Percentiles rank a stretch among this genome's conserved stretches.
Conservation (phyloP, 2,113 vertebrate genomes). For the Callipepla californica region DNA sequence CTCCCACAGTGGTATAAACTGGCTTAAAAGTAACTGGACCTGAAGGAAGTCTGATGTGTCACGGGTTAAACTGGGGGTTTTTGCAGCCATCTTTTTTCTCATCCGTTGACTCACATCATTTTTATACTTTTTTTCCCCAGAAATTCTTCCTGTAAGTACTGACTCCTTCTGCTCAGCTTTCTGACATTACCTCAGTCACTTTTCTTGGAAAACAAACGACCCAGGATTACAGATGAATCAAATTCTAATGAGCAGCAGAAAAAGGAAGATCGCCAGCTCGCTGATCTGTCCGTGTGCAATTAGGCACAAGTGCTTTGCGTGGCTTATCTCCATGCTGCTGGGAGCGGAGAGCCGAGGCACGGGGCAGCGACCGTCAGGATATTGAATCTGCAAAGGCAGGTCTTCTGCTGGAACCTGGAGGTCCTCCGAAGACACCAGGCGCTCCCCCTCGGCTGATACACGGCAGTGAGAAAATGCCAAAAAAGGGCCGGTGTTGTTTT, state of each 20-base stretch:
- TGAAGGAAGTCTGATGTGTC: neutral
- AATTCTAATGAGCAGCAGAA: neutral
- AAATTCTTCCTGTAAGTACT: neutral
- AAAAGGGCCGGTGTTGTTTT: constrained; percentile 14
- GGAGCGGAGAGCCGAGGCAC: neutral
- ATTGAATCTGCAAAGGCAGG: neutral
- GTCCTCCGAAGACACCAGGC: neutral
- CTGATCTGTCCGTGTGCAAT: neutral
- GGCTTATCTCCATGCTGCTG: neutral
- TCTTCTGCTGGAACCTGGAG: accelerated
- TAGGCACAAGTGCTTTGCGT: neutral
- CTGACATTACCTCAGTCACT: neutral
- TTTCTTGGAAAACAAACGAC: neutral
- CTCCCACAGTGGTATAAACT: neutral
- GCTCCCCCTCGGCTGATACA: neutral
- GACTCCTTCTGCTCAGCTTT: neutral
- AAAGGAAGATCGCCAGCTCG: neutral
- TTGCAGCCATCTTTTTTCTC: accelerated
- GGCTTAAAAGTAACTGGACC: neutral
- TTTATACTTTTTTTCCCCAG: neutral
- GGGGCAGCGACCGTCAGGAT: neutral
- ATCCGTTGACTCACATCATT: neutral
- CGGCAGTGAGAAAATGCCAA: neutral
- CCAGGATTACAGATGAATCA: neutral
- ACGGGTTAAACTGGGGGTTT: neutral